Conservation (phyloP, 2,888 invertebrate species). For the Pharmacophagus antenor region DNA sequence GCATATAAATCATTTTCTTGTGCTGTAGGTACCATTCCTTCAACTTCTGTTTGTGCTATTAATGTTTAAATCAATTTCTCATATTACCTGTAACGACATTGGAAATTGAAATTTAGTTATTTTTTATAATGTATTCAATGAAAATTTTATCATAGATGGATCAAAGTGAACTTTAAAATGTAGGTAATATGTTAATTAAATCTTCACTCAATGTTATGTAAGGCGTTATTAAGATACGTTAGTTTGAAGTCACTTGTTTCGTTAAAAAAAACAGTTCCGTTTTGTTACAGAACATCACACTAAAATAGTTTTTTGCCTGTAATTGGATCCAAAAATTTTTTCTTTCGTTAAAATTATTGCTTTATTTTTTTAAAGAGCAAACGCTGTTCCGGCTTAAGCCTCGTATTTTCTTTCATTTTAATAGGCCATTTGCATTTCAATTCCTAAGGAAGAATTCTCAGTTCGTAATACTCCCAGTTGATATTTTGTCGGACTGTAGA, state of each 20-base stretch:
- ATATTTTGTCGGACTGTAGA: neutral
- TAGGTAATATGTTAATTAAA: too few relatives aligned
- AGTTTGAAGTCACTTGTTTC: too few relatives aligned
- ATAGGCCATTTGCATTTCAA: conserved; percentile 22
- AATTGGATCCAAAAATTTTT: neutral
- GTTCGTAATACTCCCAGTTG: neutral
- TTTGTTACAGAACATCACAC: too few relatives aligned
- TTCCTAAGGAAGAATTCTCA: conserved; percentile 8
- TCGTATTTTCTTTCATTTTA: conserved; percentile 18
- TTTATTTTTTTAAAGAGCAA: neutral
- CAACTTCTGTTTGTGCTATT: conserved; percentile 1
- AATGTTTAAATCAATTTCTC: neutral
- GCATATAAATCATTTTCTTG: conserved; percentile 18
- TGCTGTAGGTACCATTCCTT: conserved; percentile 18
- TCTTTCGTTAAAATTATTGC: neutral
- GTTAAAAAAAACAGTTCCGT: too few relatives aligned
- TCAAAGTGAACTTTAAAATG: too few relatives aligned
- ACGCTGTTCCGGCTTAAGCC: neutral
- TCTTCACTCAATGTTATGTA: too few relatives aligned
- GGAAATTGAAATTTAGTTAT: neutral
- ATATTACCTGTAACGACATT: neutral
- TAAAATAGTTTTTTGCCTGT: too few relatives aligned
- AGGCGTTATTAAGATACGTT: too few relatives aligned
- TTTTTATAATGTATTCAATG: too few relatives aligned
- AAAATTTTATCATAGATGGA: too few relatives aligned